These are phyloP conservation scores for Proteles cristata DNA, from an alignment of 2,113 vertebrate genomes.

Conservation along the genomic window DNA sequence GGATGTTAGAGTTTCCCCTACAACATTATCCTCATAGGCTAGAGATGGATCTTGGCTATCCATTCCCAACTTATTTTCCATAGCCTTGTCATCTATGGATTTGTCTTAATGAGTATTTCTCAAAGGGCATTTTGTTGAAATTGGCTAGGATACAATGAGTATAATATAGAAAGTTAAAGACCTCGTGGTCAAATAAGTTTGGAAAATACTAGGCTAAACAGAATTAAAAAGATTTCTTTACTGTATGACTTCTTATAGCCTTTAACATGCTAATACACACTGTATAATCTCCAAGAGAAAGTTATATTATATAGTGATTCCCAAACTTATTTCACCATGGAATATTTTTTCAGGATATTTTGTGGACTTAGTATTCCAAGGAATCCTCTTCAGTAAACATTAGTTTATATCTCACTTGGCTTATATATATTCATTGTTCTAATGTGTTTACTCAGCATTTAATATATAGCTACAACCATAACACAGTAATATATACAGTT, in stretches of 20 bases:
- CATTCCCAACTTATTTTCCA: slow-evolving; percentile 1
- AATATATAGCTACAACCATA: neutral
- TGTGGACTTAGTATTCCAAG: neutral
- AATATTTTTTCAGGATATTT: neutral
- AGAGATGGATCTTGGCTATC: neutral
- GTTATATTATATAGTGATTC: neutral
- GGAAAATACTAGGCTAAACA: slow-evolving; percentile 43
- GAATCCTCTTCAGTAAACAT: neutral
- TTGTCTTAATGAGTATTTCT: slow-evolving; percentile 53
- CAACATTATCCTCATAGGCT: neutral
- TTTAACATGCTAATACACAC: neutral
- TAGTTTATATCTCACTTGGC: slow-evolving; percentile 20
- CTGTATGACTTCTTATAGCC: neutral
- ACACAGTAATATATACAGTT: neutral
- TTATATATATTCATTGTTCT: neutral
- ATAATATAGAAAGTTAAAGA: neutral
- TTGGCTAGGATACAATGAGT: neutral
- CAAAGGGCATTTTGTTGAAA: slow-evolving; percentile 43
- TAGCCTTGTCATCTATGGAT: neutral
- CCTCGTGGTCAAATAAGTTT: neutral
- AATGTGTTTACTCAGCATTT: slow-evolving; percentile 10
- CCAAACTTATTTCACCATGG: neutral
- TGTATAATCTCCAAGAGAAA: neutral
- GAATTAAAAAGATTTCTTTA: slow-evolving; percentile 45
- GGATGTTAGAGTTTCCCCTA: neutral